phyloP scores from a whole-genome alignment of 2,113 vertebrate species.

The Ciconia stormi region DNA sequence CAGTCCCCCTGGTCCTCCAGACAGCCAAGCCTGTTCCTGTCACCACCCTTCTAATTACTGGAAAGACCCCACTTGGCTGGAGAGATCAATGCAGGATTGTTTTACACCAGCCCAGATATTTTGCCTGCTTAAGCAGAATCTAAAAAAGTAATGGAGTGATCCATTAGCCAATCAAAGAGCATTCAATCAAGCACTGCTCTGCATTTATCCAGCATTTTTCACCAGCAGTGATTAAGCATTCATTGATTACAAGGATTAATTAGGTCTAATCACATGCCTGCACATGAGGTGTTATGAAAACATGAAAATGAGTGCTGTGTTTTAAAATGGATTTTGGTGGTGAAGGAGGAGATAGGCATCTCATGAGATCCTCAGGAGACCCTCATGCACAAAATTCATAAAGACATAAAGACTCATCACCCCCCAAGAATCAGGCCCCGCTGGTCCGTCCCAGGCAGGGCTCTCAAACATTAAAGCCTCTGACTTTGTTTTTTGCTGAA shows the following conservation, averaged over 20 bases:
- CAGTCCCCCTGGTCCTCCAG: background rate
- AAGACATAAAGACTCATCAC: background rate
- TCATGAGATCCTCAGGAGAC: background rate
- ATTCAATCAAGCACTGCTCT: background rate
- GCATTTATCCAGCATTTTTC: slow-evolving; percentile 9
- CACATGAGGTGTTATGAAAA: slow-evolving; percentile 16
- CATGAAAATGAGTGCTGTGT: background rate
- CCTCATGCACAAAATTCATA: background rate
- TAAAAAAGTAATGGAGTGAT: background rate
- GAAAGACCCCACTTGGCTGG: slow-evolving; percentile 49
- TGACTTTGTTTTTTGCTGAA: background rate
- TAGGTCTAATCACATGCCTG: slow-evolving; percentile 26
- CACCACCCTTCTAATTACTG: slow-evolving; percentile 57
- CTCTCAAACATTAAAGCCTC: background rate
- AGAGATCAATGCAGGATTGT: slow-evolving; percentile 48
- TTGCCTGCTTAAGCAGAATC: slow-evolving; percentile 48
- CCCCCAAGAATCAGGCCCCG: background rate
- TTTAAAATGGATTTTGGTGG: background rate
- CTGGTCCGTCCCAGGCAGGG: background rate
- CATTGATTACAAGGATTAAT: slow-evolving; percentile 54
- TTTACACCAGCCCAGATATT: slow-evolving; percentile 46
- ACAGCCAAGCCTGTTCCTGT: slow-evolving; percentile 27
- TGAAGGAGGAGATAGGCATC: background rate
- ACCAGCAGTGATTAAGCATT: background rate
- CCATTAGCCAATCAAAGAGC: background rate